These are phyloP conservation scores for Spicauda simplicius DNA, from an alignment of 2,888 invertebrate species.

Conservation along the genomic window DNA sequence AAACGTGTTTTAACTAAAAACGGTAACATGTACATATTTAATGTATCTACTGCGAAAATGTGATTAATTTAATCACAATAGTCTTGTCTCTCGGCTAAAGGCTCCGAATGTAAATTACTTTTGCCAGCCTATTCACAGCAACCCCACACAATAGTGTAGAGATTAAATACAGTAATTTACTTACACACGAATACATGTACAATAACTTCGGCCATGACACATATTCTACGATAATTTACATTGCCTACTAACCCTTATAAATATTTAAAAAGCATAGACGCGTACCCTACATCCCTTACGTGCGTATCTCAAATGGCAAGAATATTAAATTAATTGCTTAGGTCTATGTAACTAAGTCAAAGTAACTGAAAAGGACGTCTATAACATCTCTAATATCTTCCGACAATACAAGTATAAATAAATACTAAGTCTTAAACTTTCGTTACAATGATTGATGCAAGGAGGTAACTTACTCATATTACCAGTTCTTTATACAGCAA, in stretches of 20 bases:
- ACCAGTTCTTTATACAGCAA: too few relatives aligned
- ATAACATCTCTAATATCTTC: not conserved
- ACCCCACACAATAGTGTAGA: too few relatives aligned
- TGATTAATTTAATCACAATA: too few relatives aligned
- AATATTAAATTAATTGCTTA: constrained; percentile 1
- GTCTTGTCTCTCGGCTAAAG: too few relatives aligned
- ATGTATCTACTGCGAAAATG: too few relatives aligned
- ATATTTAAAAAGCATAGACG: constrained; percentile 14
- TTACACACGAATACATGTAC: not conserved
- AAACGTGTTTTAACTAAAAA: too few relatives aligned
- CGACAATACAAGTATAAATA: not conserved
- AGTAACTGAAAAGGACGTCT: not conserved
- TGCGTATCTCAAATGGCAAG: not conserved
- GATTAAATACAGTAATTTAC: too few relatives aligned
- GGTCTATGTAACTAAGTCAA: not conserved
- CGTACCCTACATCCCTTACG: not conserved
- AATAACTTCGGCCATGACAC: constrained; percentile 10
- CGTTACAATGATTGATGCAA: too few relatives aligned
- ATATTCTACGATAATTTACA: constrained; percentile 1
- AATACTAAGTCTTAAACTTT: not conserved
- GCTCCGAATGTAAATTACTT: too few relatives aligned
- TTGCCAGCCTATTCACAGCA: too few relatives aligned
- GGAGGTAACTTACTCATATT: too few relatives aligned
- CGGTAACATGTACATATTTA: too few relatives aligned
- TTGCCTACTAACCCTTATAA: constrained; percentile 16